Evolutionary conservation across 2,888 invertebrate species (phyloP), one percentile per base, ranked within the genome.

Genomic region (Notocelia uddmanniana): DNA sequence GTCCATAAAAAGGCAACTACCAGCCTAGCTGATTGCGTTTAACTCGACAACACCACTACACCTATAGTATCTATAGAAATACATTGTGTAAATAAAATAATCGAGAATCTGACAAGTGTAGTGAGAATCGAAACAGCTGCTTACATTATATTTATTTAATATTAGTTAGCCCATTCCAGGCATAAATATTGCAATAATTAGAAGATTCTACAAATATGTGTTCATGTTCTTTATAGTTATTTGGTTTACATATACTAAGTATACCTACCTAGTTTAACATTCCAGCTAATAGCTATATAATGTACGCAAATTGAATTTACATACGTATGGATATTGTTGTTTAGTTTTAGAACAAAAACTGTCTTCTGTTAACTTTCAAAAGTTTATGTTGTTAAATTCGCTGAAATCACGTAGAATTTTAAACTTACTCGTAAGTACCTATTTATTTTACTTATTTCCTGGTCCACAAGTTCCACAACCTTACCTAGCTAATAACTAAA

Each of bases 401-500:
- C 31, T 31, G 5, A 0, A 31, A 31, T 31, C 8, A 5, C 0
- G 31, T 9, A 8, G 15, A 3, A 23, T 5, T 10, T 23, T 45
- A 45, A 45, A 45, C 21, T 41, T 23, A 23, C 45, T 10, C n/a
- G n/a, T n/a, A 60, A 45, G 13, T 15, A 15, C n/a, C 23, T 60
- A 21, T 11, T 45, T 60, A n/a, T 23, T 64, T 64, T 64, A n/a
- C n/a, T n/a, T n/a, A n/a, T n/a, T n/a, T n/a, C n/a, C n/a, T n/a
- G n/a, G n/a, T n/a, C n/a, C n/a, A n/a, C n/a, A 37, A 21, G 54
- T 52, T 54, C 54, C 34, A 37, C 21, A 10, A 54, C 52, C 9
- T 41, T 37, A 9, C 13, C 21, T 64, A 52, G 26, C 26, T 60
- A 19, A 31, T 60, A 52, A 52, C 23, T 60, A 11, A 26, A 52